A percentile compares a stretch with the other conserved stretches of the same genome.
phyloP scores from a whole-genome alignment of 1,140 invertebrate genomes.

The Conus betulinus region DNA sequence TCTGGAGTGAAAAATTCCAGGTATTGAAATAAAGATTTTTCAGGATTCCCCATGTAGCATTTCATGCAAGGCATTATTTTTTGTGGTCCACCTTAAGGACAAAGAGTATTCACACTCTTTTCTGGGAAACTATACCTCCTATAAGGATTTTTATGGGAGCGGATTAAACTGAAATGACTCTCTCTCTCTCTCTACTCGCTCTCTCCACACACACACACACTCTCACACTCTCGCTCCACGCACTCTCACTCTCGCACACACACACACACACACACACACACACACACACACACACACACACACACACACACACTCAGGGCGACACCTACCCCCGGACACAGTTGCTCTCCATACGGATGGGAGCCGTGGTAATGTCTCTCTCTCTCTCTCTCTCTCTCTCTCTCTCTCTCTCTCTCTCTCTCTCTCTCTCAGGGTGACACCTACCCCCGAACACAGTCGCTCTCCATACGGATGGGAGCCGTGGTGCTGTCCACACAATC shows the following conservation, averaged over 20 bases:
- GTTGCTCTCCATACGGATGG: constrained; percentile 41
- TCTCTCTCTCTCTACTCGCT: too few species aligned
- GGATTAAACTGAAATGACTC: too few species aligned
- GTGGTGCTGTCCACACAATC: constrained; percentile 29
- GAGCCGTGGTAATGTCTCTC: constrained; percentile 26
- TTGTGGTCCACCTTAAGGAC: too few species aligned
- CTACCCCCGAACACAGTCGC: constrained; percentile 31
- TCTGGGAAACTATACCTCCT: too few species aligned
- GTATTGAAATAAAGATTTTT: too few species aligned
- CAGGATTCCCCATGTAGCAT: too few species aligned
- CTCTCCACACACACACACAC: too few species aligned
- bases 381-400: not conserved
- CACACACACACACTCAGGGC: not conserved
- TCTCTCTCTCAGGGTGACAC: constrained; percentile 32
- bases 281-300: constrained; percentile 4
- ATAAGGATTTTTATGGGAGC: too few species aligned
- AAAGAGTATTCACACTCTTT: too few species aligned
- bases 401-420: constrained; percentile 21
- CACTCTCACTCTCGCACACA: not conserved
- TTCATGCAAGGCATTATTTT: too few species aligned
- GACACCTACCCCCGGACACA: constrained; percentile 13
- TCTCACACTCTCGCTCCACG: too few species aligned
- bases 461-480: constrained; percentile 40
- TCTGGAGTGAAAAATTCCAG: too few species aligned
- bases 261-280: constrained; percentile 23